These are phyloP conservation scores for Meliscaeva auricollis DNA, from an alignment of 2,888 invertebrate genomes.

Conservation along the genomic window DNA sequence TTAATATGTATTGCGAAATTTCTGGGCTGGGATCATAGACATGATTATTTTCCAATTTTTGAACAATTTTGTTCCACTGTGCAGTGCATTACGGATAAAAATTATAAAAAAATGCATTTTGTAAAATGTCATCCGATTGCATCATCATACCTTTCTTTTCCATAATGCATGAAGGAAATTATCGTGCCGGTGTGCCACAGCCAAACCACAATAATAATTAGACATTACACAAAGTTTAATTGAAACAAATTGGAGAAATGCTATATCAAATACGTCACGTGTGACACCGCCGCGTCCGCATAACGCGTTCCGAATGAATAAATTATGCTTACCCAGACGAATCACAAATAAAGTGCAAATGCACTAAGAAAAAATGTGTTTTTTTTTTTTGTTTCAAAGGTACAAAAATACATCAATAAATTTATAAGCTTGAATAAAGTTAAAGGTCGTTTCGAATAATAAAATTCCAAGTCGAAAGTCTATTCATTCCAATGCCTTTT, in stretches of 20 bases:
- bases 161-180: neutral
- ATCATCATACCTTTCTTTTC: neutral
- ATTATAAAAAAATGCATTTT: neutral
- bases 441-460: constrained; percentile 10
- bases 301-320: constrained; percentile 1
- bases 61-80: neutral
- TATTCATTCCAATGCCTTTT: neutral
- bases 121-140: constrained; percentile 14
- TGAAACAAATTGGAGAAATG: neutral
- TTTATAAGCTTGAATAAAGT: neutral
- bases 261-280: neutral
- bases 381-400: neutral
- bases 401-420: neutral
- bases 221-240: too few species aligned
- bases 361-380: neutral
- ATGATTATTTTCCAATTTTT: neutral
- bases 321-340: constrained; percentile 11
- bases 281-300: neutral
- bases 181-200: too few species aligned
- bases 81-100: neutral
- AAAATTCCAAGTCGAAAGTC: constrained; percentile 1
- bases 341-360: neutral
- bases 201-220: too few species aligned
- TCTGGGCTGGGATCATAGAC: too few species aligned
- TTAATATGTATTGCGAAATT: too few species aligned